Base-by-base conservation (phyloP, 1,140 invertebrate species). In the Tachypleus tridentatus region DNA sequence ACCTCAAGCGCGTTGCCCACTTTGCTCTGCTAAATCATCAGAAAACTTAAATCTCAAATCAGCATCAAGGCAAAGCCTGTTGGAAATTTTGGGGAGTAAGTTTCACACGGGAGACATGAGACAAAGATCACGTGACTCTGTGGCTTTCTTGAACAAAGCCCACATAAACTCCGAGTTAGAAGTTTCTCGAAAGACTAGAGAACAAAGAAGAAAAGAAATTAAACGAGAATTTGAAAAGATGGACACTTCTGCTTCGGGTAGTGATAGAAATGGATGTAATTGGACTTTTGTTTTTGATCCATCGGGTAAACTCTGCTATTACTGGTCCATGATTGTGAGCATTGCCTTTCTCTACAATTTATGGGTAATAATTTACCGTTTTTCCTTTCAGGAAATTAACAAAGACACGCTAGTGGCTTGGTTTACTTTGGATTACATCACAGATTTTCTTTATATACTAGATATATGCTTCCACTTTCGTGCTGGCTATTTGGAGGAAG, bases 311-410 rank as follows among this genome's bases (percentile, higher is more conserved):
- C 83, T 95, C 49, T 94, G 90, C 79, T 95, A 95, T 80, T 95
- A 95, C 74, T 95, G 92, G 92, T 93, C 90, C 69, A 91, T 94
- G 87, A 89, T 98, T 53, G 95, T 98, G 54, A 97, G 93, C 62
- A 82, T 98, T 70, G 95, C 95, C 72, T 98, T 98, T 79, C 85
- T 98, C 66, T 98, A 98, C 82, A 98, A 98, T 80, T 96, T 98
- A 75, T 97, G 93, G 95, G 93, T 97, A 74, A 94, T 98, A 79
- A 95, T 97, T 73, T 98, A 97, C 82, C 86, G 95, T 77, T 98
- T 96, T 82, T 91, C 94, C 78, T 98, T 98, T 80, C 88, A 93
- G 84, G 92, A 85, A 72, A 84, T 85, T 58, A 79, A 74, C 64
- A 51, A 64, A 58, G 85, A 91, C 72, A 95, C 89, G 67, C 83